Conservation (phyloP, 1,140 invertebrate genomes). For the Drosophila subobscura region DNA sequence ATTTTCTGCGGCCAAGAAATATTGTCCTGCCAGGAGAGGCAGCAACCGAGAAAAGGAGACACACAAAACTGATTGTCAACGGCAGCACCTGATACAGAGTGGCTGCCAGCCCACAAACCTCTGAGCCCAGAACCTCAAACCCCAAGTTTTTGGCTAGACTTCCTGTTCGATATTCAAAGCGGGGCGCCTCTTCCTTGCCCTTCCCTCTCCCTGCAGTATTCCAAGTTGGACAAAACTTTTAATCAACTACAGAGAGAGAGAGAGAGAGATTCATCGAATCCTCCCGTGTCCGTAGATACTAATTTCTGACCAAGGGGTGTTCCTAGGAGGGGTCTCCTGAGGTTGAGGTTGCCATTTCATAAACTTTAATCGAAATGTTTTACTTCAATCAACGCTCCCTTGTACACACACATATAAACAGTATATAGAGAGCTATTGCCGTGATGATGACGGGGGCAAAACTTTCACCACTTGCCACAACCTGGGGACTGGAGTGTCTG, state of each 20-base stretch:
- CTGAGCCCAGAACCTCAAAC: conserved; percentile 1
- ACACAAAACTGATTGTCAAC: conserved; percentile 51
- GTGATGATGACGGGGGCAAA: conserved; percentile 45
- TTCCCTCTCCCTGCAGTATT: conserved; percentile 9
- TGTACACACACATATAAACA: conserved; percentile 25
- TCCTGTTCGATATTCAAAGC: conserved; percentile 68
- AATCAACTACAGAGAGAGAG: conserved; percentile 67
- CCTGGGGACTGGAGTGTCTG: conserved; percentile 42
- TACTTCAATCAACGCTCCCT: conserved; percentile 69
- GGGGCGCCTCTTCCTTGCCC: neutral
- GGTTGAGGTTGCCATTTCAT: conserved; percentile 70
- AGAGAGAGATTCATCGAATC: conserved; percentile 15
- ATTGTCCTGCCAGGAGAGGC: conserved; percentile 48
- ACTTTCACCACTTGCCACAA: conserved; percentile 76
- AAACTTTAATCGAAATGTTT: conserved; percentile 82
- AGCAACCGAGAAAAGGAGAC: conserved; percentile 34
- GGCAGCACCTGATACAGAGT: conserved; percentile 37
- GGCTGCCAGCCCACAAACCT: conserved; percentile 2
- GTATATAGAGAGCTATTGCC: neutral
- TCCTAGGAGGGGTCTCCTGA: conserved; percentile 10
- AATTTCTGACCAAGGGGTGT: conserved; percentile 53
- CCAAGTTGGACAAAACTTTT: conserved; percentile 69
- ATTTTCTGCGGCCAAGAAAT: conserved; percentile 50
- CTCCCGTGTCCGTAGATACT: conserved; percentile 36
- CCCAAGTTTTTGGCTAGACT: conserved; percentile 34